Percentiles rank a stretch among this genome's conserved stretches.
phyloP scores from a whole-genome alignment of 2,888 invertebrate genomes.

The Cryptosula pallasiana region DNA sequence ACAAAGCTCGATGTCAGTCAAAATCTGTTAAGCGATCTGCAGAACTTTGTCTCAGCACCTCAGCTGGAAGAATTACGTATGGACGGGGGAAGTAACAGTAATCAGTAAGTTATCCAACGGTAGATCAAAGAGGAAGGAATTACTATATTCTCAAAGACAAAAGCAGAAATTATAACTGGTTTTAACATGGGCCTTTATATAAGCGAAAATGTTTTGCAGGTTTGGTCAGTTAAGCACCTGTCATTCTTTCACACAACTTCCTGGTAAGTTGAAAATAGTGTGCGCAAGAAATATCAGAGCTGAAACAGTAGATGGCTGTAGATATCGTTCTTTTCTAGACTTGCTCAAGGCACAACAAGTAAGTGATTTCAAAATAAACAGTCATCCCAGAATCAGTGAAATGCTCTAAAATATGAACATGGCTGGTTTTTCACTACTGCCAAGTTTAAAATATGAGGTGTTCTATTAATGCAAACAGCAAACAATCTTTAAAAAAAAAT shows the following conservation, averaged over 20 bases:
- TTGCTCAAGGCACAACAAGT: neutral
- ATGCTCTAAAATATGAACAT: neutral
- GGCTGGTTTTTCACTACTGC: no score
- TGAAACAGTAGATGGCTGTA: neutral
- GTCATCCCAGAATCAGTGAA: no score
- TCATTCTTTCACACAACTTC: neutral
- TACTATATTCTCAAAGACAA: no score
- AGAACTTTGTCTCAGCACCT: slow-evolving; percentile 3
- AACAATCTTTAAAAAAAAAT: no score
- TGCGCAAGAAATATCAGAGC: slow-evolving; percentile 1
- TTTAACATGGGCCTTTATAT: no score
- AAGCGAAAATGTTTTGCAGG: neutral
- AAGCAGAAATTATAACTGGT: no score
- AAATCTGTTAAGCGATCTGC: neutral
- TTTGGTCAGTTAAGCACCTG: slow-evolving; percentile 12
- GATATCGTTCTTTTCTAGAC: neutral
- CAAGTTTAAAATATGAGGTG: no score
- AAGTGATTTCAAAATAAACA: neutral
- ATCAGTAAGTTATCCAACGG: slow-evolving; percentile 5
- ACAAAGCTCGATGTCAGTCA: neutral
- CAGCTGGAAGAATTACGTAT: neutral
- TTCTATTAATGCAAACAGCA: no score
- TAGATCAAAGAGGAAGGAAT: no score
- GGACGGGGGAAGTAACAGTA: neutral
- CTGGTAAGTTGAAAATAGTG: slow-evolving; percentile 1